A percentile compares a stretch with the other conserved stretches of the same genome.
Conservation (phyloP, 2,797 vertebrate genomes). For the Ctenopoma multispine region DNA sequence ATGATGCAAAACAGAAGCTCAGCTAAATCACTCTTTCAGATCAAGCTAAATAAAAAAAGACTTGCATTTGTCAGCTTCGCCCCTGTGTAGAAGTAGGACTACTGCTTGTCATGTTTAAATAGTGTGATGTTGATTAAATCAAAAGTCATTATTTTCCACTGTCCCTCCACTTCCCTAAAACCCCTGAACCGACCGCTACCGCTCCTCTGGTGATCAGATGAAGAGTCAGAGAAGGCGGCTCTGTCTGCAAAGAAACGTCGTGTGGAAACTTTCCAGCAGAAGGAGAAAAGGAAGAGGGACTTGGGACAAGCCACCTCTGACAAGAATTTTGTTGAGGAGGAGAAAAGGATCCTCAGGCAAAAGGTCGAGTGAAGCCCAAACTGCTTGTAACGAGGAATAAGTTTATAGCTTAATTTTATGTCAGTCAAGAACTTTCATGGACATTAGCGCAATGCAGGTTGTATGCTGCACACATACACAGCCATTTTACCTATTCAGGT, state of each 20-base stretch:
- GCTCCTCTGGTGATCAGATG: conserved; percentile 76
- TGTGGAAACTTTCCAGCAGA: conserved; percentile 90
- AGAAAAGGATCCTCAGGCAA: conserved; percentile 87
- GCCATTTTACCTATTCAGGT: conserved; percentile 23
- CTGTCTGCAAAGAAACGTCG: conserved; percentile 89
- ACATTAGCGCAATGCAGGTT: conserved; percentile 21
- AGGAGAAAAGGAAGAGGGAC: conserved; percentile 90
- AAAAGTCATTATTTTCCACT: background rate
- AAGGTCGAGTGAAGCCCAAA: conserved; percentile 65
- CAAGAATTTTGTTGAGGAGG: conserved; percentile 88
- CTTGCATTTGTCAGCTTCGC: background rate
- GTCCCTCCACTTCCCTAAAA: background rate
- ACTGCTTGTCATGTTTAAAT: background rate
- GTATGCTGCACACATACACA: conserved; percentile 10
- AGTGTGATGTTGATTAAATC: background rate
- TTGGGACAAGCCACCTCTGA: conserved; percentile 87
- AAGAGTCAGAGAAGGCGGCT: conserved; percentile 80
- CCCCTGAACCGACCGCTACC: background rate
- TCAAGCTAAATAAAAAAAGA: no score
- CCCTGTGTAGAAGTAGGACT: no score
- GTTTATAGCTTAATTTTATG: conserved; percentile 12
- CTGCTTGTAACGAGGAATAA: conserved; percentile 5
- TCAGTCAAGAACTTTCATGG: conserved; percentile 15
- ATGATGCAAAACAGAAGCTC: background rate
- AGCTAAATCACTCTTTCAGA: background rate